Base-by-base conservation (phyloP, 2,797 vertebrate genomes). In the Synanceia verrucosa region DNA sequence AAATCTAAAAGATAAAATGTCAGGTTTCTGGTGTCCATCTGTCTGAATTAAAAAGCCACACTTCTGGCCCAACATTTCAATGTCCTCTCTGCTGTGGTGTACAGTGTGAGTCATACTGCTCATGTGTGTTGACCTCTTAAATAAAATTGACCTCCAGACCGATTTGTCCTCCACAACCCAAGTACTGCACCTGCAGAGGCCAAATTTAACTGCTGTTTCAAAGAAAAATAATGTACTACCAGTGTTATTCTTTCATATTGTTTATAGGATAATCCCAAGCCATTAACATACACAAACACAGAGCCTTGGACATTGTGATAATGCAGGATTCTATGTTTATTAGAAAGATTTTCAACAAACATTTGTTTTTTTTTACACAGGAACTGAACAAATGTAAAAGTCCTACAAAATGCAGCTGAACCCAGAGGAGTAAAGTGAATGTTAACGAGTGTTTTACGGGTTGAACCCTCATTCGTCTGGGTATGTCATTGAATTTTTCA, bases 251-350 rank as follows among this genome's bases (percentile, higher is more conserved):
- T 33, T 31, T 43, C 9, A 3, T 5, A 23, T 18, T 7, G 11
- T 28, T 33, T 4, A 31, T n/a, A 18, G 6, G 43, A 8, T 47
- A 16, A n/a, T 3, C 1, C 18, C 6, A 1, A 52, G 28, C 6
- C 29, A 26, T 10, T 9, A 24, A 55, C 52, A 67, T 28, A 65
- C 39, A 57, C 44, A 61, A 8, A 75, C 61, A 59, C 39, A 51
- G 26, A 68, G 36, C 78, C 53, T 34, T 33, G 11, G 63, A 79
- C 51, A 14, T 53, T 16, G 26, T 44, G 37, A 88, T 79, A 88
- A 93, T 94, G 93, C 93, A 94, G 89, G 92, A 89, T 84, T 93
- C 92, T 94, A 93, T 78, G 83, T 94, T 94, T 95, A 94, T 94
- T 94, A 92, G 85, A 94, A 94, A 93, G 79, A 67, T 89, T 86